Conservation (phyloP, 2,888 invertebrate genomes). For the Drosophila birchii region DNA sequence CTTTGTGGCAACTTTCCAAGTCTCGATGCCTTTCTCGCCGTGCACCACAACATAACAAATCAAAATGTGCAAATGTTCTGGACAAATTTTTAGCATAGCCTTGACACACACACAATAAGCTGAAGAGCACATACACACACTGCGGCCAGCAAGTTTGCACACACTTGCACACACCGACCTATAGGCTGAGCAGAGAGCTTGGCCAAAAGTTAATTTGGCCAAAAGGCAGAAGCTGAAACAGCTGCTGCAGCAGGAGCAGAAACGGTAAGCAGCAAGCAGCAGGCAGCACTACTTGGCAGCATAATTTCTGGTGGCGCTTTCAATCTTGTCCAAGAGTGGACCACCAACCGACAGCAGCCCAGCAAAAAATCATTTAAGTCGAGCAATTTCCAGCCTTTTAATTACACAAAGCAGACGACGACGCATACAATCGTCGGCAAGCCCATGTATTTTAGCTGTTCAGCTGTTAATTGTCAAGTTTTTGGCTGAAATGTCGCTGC, state of each 20-base stretch:
- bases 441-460: constrained; percentile 61
- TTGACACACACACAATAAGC: constrained; percentile 65
- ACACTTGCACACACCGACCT: constrained; percentile 4
- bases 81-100: constrained; percentile 67
- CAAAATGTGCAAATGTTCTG: constrained; percentile 76
- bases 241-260: constrained; percentile 15
- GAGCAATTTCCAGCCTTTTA: constrained; percentile 74
- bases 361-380: constrained; percentile 66
- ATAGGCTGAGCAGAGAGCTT: constrained; percentile 25
- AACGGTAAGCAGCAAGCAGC: constrained; percentile 3
- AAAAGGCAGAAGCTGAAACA: constrained; percentile 17
- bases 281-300: constrained; percentile 64
- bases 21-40: constrained; percentile 30
- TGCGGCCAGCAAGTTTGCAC: constrained; percentile 5
- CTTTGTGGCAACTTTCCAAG: constrained; percentile 30
- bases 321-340: constrained; percentile 71
- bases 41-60: constrained; percentile 66
- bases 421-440: constrained; percentile 19
- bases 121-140: constrained; percentile 16
- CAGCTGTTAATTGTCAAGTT: constrained; percentile 75
- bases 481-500: constrained; percentile 77
- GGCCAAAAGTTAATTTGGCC: constrained; percentile 51
- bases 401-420: constrained; percentile 58
- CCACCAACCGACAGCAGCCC: constrained; percentile 61
- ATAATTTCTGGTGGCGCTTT: constrained; percentile 72